phyloP scores from a whole-genome alignment of 2,888 invertebrate species.

The Ametastegia equiseti region DNA sequence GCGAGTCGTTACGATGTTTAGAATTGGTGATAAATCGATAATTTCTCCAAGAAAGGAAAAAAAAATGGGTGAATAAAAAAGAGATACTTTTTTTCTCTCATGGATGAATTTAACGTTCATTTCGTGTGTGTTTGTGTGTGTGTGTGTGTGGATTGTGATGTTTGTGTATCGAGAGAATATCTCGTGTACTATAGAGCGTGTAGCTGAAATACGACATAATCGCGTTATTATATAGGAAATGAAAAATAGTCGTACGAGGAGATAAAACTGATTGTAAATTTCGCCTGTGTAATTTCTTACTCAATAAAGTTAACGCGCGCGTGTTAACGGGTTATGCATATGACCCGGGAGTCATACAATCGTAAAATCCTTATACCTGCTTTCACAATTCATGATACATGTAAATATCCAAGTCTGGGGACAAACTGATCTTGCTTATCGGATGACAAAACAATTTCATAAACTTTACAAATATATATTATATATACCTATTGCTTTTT shows the following conservation, averaged over 20 bases:
- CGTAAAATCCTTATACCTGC: conserved; percentile 29
- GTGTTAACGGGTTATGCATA: conserved; percentile 38
- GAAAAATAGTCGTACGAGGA: background rate
- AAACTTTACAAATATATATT: background rate
- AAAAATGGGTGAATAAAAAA: background rate
- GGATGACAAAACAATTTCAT: background rate
- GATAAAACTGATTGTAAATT: conserved; percentile 31
- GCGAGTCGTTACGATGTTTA: background rate
- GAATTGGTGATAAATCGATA: background rate
- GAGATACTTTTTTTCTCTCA: too few relatives aligned
- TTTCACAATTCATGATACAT: conserved; percentile 32
- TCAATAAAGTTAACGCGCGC: conserved; percentile 35
- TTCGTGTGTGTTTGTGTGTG: background rate
- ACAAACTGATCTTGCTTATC: background rate
- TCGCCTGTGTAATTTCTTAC: conserved; percentile 35
- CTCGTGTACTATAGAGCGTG: background rate
- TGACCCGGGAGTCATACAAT: conserved; percentile 36
- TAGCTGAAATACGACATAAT: conserved; percentile 20
- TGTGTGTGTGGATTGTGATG: too few relatives aligned
- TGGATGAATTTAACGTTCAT: background rate
- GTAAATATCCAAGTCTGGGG: conserved; percentile 3
- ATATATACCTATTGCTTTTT: background rate
- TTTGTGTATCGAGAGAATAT: background rate
- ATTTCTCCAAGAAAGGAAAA: background rate
- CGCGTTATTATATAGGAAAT: background rate